Evolutionary conservation across 2,113 vertebrate genomes (phyloP).

Genomic region (Dunckerocampus dactyliophorus): DNA sequence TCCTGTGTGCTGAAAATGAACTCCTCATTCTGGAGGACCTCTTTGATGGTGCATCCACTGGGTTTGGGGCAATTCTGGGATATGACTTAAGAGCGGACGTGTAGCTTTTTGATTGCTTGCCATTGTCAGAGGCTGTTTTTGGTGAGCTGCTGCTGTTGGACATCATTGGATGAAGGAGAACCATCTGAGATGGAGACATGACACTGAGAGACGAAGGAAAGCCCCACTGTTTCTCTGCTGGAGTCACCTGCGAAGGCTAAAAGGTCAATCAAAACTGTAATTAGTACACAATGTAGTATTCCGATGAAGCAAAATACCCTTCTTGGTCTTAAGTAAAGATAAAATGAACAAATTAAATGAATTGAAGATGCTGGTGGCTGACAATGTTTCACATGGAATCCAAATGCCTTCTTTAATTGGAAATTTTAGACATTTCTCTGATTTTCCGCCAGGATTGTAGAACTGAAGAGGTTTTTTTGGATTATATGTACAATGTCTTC

Average conservation of each 20-base stretch:
- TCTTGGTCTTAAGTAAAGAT: too few species aligned
- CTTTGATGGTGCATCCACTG: slow-evolving; percentile 62
- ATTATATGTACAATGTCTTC: too few species aligned
- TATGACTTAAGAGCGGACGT: slow-evolving; percentile 82
- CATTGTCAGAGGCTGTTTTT: slow-evolving; percentile 66
- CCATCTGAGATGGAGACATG: slow-evolving; percentile 81
- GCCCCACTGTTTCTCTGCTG: slow-evolving; percentile 78
- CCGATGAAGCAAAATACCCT: too few species aligned
- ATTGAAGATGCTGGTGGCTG: too few species aligned
- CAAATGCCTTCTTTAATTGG: too few species aligned
- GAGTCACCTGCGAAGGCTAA: slow-evolving; percentile 49
- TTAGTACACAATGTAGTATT: neutral
- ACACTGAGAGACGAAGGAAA: slow-evolving; percentile 81
- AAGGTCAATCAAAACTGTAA: neutral
- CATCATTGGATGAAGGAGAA: slow-evolving; percentile 80
- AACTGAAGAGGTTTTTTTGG: too few species aligned
- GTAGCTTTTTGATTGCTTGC: slow-evolving; percentile 72
- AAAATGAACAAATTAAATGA: neutral
- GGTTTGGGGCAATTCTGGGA: slow-evolving; percentile 83
- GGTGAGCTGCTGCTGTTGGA: slow-evolving; percentile 60
- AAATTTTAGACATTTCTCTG: too few species aligned
- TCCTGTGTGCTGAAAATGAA: slow-evolving; percentile 38
- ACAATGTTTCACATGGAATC: too few species aligned
- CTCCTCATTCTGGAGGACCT: slow-evolving; percentile 35
- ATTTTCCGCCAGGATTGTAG: too few species aligned